phyloP scores from a whole-genome alignment of 2,113 vertebrate species.

The Psittacula cyanocephala region DNA sequence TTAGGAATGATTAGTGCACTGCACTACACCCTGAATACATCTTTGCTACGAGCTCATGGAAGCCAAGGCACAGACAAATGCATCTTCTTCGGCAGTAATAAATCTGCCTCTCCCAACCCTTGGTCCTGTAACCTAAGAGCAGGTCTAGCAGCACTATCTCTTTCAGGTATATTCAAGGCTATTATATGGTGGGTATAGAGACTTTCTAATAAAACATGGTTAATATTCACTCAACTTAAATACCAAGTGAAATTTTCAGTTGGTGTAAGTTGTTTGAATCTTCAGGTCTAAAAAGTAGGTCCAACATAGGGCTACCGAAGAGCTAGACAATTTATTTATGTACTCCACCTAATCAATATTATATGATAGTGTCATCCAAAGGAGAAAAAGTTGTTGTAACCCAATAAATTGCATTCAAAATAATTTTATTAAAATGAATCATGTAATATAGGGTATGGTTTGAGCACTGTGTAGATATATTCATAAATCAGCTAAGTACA shows the following conservation, averaged over 20 bases:
- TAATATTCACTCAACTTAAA: background rate
- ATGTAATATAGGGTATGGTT: background rate
- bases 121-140: background rate
- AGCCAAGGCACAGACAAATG: background rate
- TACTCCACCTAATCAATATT: background rate
- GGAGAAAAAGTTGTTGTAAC: background rate
- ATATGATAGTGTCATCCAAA: background rate
- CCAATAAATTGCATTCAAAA: background rate
- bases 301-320: background rate
- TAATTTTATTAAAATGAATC: background rate
- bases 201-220: background rate
- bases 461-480: background rate
- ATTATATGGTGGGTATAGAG: background rate
- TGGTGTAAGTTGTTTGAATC: background rate
- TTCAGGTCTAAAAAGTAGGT: background rate
- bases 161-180: background rate
- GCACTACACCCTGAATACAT: background rate
- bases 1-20: background rate
- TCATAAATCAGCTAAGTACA: background rate
- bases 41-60: accelerated
- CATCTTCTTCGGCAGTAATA: background rate
- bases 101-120: background rate
- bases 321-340: background rate
- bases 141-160: background rate
- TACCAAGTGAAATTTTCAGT: background rate